Evolutionary conservation across 2,797 vertebrate species (phyloP).

Genomic region (Acanthurus lineatus): DNA sequence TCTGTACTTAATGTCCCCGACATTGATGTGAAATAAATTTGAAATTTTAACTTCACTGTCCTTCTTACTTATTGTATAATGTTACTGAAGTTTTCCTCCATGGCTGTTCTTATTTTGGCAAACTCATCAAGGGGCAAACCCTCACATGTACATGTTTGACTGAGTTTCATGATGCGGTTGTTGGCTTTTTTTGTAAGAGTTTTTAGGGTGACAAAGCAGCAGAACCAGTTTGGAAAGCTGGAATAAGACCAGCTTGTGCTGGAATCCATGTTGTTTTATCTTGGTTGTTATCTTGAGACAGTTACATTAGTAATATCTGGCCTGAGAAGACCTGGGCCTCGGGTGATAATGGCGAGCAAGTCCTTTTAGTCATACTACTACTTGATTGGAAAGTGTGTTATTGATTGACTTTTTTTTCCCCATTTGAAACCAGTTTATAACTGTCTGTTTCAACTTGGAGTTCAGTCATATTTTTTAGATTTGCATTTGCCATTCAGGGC

Average conservation of each 20-base stretch:
- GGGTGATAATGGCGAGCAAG: background rate
- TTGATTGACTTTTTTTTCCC: slow-evolving; percentile 26
- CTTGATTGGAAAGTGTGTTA: slow-evolving; percentile 34
- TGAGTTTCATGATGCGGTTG: background rate
- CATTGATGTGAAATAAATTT: too few species aligned
- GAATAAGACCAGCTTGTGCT: slow-evolving; percentile 2
- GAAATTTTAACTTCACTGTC: background rate
- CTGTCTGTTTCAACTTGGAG: background rate
- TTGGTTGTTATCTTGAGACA: slow-evolving; percentile 2
- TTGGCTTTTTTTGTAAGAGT: background rate
- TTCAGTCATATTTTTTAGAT: background rate
- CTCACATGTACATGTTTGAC: background rate
- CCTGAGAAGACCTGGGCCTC: background rate
- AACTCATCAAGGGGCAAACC: background rate
- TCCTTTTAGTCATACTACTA: slow-evolving; percentile 7
- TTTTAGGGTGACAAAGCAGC: background rate
- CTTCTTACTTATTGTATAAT: background rate
- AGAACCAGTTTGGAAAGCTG: slow-evolving; percentile 28
- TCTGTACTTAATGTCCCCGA: background rate
- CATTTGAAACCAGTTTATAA: background rate
- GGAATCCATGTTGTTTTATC: background rate
- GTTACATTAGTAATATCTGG: slow-evolving; percentile 6
- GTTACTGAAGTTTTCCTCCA: background rate
- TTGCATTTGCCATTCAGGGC: background rate
- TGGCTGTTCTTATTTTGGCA: background rate